Evolutionary conservation across 2,113 vertebrate species (phyloP), one percentile per base, ranked within the genome.

Genomic region (Oryzias curvinotus): DNA sequence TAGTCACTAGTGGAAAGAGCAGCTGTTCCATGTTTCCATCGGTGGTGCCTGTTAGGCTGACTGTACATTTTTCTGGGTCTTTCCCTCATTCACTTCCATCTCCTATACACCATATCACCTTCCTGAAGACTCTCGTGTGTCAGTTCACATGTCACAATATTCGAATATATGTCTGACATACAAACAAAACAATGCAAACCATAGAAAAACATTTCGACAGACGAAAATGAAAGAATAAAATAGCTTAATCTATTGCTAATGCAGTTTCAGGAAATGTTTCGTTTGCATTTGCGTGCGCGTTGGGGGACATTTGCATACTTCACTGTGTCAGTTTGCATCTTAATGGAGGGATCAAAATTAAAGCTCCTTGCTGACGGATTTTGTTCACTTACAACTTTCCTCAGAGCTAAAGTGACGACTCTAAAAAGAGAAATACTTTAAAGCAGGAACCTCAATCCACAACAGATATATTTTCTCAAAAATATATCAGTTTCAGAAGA

Each of bases 351-450:
- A 46, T 82, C 25, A 46, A 54, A 75, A 65, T 36, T 36, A 65
- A 73, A 60, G 69, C 57, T 68, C 71, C 71, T 62, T 58, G 80
- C 82, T 80, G 71, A 82, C 17, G 1, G 51, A 57, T 73, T 83
- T 78, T 73, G 53, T 64, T 64, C 58, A 10, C 66, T 70, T 86
- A 69, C 69, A 77, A 75, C 82, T 83, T 85, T 78, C 47, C 21
- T 52, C 54, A 18, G 13, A 6, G 49, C 61, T 36, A 28, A 28
- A 28, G 73, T 41, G 23, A 14, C 1, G 5, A 57, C 51, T 45
- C 55, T 49, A 67, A 62, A 63, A 25, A 69, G 30, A 41, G 26
- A 70, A 73, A 73, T 51, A 46, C 65, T 73, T 63, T 52, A 49
- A 51, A 62, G 25, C 56, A 68, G 2, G 5, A 65, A 50, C 25